Evolutionary conservation across 2,797 vertebrate genomes (phyloP), one percentile per base, ranked within the genome.

Genomic region (Acanthis flammea): DNA sequence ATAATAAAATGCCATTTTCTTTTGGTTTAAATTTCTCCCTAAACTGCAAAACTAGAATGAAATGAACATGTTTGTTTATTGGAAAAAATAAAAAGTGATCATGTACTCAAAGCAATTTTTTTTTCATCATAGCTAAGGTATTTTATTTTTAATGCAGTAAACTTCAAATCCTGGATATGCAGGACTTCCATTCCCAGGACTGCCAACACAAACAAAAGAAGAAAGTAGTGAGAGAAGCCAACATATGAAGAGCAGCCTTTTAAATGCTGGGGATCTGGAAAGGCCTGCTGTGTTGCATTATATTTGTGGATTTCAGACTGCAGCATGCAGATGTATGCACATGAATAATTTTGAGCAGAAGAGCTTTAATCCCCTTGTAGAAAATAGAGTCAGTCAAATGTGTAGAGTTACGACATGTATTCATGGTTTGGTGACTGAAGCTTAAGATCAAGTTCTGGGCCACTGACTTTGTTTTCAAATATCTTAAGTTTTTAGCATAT

Each of bases 361-460:
- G 78, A 61, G 57, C 88, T 85, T 81, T 93, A 95, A 94, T 93
- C 78, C 71, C 10, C n/a, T 67, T 10, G 61, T 42, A 86, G 75
- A 96, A 94, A 96, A 96, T 48, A 62, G 86, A 91, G 33, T 83
- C 92, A 88, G 54, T 93, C 78, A 78, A 89, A 96, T 75, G 89
- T 83, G 72, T 66, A 77, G 89, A 87, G 81, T 93, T 95, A 87
- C 41, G 63, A 92, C 62, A 62, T 19, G 39, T 76, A 73, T 81
- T 95, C 90, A 57, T 5, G 5, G 42, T 72, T 91, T 90, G 72
- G 72, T 71, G 75, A 89, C 50, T 68, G 81, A 89, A 89, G 50
- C n/a, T 73, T 89, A 89, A 93, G 84, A 65, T 50, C 23, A 33
- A 51, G 73, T 82, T 90, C 70, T 75, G 72, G 44, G 75, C 80